A percentile compares a stretch with the other conserved stretches of the same genome.
Evolutionary conservation across 2,797 vertebrate genomes (phyloP).

Genomic region (Allobates femoralis): DNA sequence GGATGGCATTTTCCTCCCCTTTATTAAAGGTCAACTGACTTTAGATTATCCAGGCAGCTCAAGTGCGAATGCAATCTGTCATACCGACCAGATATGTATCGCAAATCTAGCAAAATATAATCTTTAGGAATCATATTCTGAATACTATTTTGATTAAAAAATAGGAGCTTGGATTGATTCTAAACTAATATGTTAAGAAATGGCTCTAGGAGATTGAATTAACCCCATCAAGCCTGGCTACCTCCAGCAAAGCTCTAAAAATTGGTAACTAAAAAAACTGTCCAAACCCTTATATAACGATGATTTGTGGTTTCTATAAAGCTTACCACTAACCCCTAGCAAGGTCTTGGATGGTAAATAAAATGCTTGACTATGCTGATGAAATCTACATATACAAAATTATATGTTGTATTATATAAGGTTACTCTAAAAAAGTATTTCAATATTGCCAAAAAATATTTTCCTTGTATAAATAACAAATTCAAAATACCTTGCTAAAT

Average conservation of each 20-base stretch:
- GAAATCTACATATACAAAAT: not conserved
- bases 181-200: conserved; percentile 72
- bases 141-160: conserved; percentile 87
- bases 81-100: conserved; percentile 74
- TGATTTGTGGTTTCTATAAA: not conserved
- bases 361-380: not conserved
- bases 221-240: conserved; percentile 39
- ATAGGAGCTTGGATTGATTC: conserved; percentile 69
- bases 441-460: not conserved
- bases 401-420: not conserved
- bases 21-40: conserved; percentile 79
- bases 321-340: not conserved
- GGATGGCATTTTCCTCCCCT: conserved; percentile 68
- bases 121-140: conserved; percentile 83
- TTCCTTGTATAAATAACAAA: not conserved
- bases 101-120: conserved; percentile 84
- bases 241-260: conserved; percentile 27
- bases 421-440: not conserved
- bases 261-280: conserved; percentile 8
- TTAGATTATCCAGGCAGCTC: conserved; percentile 77
- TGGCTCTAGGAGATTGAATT: conserved; percentile 55
- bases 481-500: no score
- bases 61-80: conserved; percentile 78
- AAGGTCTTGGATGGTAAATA: not conserved
- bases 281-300: not conserved